Base-by-base conservation (phyloP, 92 coral and sea anemone genomes). In the Epizoanthus rinbou region DNA sequence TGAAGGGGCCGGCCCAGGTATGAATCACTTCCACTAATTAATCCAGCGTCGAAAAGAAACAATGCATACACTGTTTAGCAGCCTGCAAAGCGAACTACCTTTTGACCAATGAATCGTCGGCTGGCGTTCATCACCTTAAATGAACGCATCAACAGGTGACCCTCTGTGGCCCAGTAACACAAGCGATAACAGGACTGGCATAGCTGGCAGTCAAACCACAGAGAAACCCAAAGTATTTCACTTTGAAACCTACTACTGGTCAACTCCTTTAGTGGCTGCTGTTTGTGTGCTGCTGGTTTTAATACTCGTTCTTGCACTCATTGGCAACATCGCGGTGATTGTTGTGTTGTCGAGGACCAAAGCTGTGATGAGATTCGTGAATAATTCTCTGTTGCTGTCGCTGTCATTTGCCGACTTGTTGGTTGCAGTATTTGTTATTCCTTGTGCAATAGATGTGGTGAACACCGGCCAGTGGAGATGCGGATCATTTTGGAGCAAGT, bases 361-460 rank as follows among this genome's bases (percentile, higher is more conserved):
- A 60, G 88, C 75, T 19, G 88, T 92, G 33, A 75, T 78, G 9
- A 70, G 88, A 11, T 33, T 86, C 6, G 88, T 90, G 0, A 92
- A 92, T 19, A 87, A 91, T 13, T 80, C 87, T 23, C 88, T 92
- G 73, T 73, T 92, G 10, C 45, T 92, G 37, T 87, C 91, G 66
- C 81, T 92, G 28, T 91, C 93, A 3, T 64, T 87, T 6, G 95
- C 95, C 16, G 95, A 92, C 82, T 78, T 92, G 13, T 85, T 92
- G 15, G 95, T 92, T 3, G 95, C 89, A 16, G 23, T 79, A 8
- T 22, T 92, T 3, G 93, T 92, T 1, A 87, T 92, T 85, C 93
- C 95, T 8, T 89, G 95, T 23, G 95, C 95, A 0, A 35, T 90
- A 17, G 95, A 89, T 64, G 91, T 91, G 24, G 73, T 90, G 6